Evolutionary conservation across 1,140 invertebrate species (phyloP).

Genomic region (Cepaea nemoralis): DNA sequence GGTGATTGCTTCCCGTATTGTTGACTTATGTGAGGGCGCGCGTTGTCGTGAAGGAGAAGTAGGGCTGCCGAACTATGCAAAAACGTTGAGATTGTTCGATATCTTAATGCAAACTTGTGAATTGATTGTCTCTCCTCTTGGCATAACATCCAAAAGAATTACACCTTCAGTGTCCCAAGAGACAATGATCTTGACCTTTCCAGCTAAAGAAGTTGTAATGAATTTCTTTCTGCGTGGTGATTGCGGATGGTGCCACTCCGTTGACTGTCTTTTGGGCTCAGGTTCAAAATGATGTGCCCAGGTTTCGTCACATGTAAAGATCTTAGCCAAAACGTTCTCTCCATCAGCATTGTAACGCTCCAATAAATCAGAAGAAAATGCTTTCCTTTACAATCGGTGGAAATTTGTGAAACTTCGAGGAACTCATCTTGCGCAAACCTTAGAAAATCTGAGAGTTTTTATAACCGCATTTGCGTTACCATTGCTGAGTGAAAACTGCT

Average conservation of each 20-base stretch:
- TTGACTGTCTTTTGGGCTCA: not conserved
- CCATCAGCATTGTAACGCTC: not conserved
- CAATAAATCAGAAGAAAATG: not conserved
- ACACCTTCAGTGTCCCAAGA: not conserved
- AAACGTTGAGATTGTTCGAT: too few relatives aligned
- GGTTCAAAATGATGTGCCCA: not conserved
- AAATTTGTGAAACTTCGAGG: not conserved
- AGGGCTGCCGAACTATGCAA: too few relatives aligned
- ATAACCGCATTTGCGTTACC: not conserved
- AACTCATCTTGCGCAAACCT: constrained; percentile 6
- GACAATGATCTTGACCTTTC: constrained; percentile 3
- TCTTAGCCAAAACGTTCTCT: not conserved
- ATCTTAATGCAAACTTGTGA: not conserved
- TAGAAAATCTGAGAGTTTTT: constrained; percentile 7
- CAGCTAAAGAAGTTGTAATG: not conserved
- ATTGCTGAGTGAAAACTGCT: not conserved
- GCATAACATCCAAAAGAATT: not conserved
- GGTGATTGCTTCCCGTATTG: too few relatives aligned
- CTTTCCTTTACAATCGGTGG: not conserved
- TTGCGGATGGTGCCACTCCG: not conserved
- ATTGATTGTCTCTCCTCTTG: not conserved
- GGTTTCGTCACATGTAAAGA: constrained; percentile 3
- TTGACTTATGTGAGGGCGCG: too few relatives aligned
- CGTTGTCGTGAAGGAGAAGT: too few relatives aligned
- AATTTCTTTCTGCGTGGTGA: not conserved